Evolutionary conservation across 2,797 vertebrate genomes (phyloP).

Genomic region (Loris lydekkerianus): DNA sequence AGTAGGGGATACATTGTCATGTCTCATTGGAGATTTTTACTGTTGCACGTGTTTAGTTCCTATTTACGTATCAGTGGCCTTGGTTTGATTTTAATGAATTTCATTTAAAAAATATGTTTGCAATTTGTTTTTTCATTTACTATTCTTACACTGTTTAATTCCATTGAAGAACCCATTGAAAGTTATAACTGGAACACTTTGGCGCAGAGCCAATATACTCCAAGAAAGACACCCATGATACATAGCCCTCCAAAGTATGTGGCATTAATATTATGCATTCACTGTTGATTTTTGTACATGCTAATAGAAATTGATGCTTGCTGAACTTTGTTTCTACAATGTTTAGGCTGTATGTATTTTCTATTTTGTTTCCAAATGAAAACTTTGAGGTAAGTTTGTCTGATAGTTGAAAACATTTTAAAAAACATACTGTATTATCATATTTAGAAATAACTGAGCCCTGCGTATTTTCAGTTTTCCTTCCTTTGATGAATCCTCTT

Average conservation of each 20-base stretch:
- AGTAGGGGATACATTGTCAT: not conserved
- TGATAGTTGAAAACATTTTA: not conserved
- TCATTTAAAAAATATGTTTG: constrained; percentile 19
- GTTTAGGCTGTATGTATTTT: not conserved
- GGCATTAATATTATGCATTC: not conserved
- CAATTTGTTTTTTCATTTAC: constrained; percentile 69
- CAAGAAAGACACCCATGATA: constrained; percentile 92
- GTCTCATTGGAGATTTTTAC: constrained; percentile 46
- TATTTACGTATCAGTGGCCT: not conserved
- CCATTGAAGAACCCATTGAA: constrained; percentile 87
- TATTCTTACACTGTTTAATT: constrained; percentile 73
- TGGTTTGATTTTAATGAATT: constrained; percentile 42
- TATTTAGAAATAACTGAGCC: constrained; percentile 27
- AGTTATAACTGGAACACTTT: constrained; percentile 89
- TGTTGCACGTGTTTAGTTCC: constrained; percentile 29
- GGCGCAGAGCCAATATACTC: constrained; percentile 89
- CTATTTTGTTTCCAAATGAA: constrained; percentile 44
- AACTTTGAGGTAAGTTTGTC: constrained; percentile 23
- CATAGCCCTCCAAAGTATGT: constrained; percentile 85
- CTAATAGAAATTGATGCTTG: not conserved
- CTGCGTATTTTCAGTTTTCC: not conserved
- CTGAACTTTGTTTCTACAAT: not conserved
- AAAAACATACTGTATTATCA: not conserved
- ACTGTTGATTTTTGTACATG: not conserved
- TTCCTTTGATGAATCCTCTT: constrained; percentile 35